A percentile compares a stretch with the other conserved stretches of the same genome.
Conservation (phyloP, 2,113 vertebrate species). For the Austrofundulus limnaeus region DNA sequence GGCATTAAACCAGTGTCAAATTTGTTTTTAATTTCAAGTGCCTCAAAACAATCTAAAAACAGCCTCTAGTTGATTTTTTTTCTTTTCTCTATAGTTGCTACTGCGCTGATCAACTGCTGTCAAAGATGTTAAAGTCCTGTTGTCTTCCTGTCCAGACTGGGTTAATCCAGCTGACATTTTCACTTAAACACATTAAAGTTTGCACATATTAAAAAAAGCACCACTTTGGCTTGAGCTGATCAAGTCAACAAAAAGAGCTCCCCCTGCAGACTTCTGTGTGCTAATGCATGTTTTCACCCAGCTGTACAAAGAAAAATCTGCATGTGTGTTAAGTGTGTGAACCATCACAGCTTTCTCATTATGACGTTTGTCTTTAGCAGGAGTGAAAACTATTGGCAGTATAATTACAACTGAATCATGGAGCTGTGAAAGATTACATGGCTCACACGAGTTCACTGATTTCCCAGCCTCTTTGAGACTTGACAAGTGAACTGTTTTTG, state of each 20-base stretch:
- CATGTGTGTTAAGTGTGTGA: background rate
- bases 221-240: background rate
- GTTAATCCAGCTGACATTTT: too few species aligned
- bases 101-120: too few species aligned
- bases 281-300: constrained; percentile 1
- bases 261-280: constrained; percentile 38
- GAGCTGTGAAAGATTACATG: constrained; percentile 50
- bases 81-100: too few species aligned
- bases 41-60: too few species aligned
- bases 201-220: too few species aligned
- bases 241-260: constrained; percentile 35
- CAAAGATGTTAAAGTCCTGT: too few species aligned
- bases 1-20: too few species aligned
- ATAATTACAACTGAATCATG: constrained; percentile 49
- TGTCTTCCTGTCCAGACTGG: too few species aligned
- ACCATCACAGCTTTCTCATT: background rate
- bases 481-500: constrained; percentile 50
- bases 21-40: too few species aligned
- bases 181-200: too few species aligned
- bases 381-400: constrained; percentile 33
- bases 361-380: background rate
- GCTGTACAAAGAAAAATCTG: background rate
- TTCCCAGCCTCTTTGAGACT: constrained; percentile 42
- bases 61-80: too few species aligned
- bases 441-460: constrained; percentile 48